phyloP scores from a whole-genome alignment of 1,140 invertebrate genomes.

The Centruroides vittatus region DNA sequence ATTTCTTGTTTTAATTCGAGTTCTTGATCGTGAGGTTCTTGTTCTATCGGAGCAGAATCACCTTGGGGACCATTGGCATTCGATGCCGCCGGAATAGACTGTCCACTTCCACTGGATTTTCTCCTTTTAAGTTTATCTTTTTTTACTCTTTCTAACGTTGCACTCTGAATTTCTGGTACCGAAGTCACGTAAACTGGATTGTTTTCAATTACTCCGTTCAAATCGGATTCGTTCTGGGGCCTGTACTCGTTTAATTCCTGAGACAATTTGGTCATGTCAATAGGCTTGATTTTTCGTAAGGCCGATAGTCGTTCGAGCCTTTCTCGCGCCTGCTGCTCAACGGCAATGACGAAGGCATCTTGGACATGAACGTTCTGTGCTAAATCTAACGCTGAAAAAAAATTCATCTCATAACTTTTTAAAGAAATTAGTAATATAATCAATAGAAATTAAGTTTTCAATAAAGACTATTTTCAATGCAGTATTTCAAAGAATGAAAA shows the following conservation, averaged over 20 bases:
- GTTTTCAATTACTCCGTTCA: slow-evolving; percentile 52
- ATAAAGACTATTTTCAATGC: too few species aligned
- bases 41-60: neutral
- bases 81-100: slow-evolving; percentile 13
- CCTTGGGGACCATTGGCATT: slow-evolving; percentile 16
- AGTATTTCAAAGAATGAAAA: too few species aligned
- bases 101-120: neutral
- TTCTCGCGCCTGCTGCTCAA: slow-evolving; percentile 79
- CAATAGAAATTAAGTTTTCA: too few species aligned
- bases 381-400: slow-evolving; percentile 65
- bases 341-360: slow-evolving; percentile 94
- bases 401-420: neutral
- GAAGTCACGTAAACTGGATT: slow-evolving; percentile 61
- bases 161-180: slow-evolving; percentile 35
- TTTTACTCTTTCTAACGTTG: slow-evolving; percentile 12
- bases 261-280: slow-evolving; percentile 88
- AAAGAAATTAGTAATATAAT: too few species aligned
- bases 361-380: slow-evolving; percentile 69
- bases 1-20: slow-evolving; percentile 15
- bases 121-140: slow-evolving; percentile 3
- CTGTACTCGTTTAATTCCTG: slow-evolving; percentile 56
- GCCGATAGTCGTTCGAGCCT: slow-evolving; percentile 76
- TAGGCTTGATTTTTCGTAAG: slow-evolving; percentile 76
- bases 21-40: slow-evolving; percentile 13
- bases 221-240: slow-evolving; percentile 40